Evolutionary conservation across 2,888 invertebrate species (phyloP).

Genomic region (Cryptophagus acutangulus): DNA sequence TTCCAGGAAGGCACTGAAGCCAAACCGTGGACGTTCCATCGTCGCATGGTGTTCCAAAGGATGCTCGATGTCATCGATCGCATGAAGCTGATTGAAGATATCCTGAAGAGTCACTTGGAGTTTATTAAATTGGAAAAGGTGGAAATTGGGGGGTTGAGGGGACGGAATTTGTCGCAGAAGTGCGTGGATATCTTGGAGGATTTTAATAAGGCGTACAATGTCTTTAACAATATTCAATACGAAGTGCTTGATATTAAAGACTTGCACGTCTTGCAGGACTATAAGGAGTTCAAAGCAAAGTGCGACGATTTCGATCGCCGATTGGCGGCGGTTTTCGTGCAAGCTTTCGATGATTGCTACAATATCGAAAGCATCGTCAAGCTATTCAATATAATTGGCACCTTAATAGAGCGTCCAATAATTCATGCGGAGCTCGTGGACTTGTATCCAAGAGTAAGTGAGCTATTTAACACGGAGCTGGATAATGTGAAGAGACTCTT

Average conservation of each 20-base stretch:
- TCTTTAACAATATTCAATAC: conserved; percentile 58
- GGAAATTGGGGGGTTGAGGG: conserved; percentile 46
- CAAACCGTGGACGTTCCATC: conserved; percentile 71
- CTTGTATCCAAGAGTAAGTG: conserved; percentile 61
- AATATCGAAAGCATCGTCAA: conserved; percentile 61
- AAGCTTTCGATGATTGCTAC: conserved; percentile 75
- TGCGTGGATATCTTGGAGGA: conserved; percentile 41
- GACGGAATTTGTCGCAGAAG: conserved; percentile 40
- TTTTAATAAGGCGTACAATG: conserved; percentile 43
- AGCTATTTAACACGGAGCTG: conserved; percentile 61
- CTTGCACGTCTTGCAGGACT: conserved; percentile 61
- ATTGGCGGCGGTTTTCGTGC: conserved; percentile 73
- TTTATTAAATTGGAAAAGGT: conserved; percentile 81
- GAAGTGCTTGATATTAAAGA: conserved; percentile 72
- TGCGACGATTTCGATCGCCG: conserved; percentile 69
- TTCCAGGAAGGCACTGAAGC: conserved; percentile 49
- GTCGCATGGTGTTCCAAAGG: conserved; percentile 64
- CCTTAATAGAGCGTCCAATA: conserved; percentile 67
- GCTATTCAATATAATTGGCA: conserved; percentile 53
- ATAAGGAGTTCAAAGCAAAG: conserved; percentile 56
- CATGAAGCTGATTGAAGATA: conserved; percentile 59
- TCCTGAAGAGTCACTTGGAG: conserved; percentile 74
- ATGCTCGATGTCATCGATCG: conserved; percentile 61
- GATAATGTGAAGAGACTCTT: conserved; percentile 61
- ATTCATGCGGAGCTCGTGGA: conserved; percentile 67